phyloP scores from a whole-genome alignment of 2,888 invertebrate genomes.

The Perdita meconis region DNA sequence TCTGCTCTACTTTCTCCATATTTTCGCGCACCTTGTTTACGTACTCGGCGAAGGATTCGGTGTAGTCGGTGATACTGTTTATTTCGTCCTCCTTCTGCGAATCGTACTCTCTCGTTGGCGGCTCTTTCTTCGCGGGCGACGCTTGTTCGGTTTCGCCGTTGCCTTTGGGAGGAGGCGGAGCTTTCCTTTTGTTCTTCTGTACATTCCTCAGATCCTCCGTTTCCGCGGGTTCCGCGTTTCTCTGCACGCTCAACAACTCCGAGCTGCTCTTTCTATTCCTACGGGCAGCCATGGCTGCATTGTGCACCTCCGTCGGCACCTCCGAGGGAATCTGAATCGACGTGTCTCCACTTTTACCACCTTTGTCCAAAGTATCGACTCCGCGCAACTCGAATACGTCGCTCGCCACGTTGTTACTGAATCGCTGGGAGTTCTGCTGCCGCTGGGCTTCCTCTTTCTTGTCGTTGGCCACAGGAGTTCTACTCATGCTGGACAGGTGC shows the following conservation, averaged over 20 bases:
- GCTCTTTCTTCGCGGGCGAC: slow-evolving; percentile 6
- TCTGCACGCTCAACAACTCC: slow-evolving; percentile 70
- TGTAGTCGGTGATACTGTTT: slow-evolving; percentile 76
- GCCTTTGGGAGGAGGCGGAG: slow-evolving; percentile 89
- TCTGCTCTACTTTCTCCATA: slow-evolving; percentile 55
- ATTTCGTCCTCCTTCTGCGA: slow-evolving; percentile 71
- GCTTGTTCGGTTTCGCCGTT: slow-evolving; percentile 3
- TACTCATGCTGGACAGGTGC: slow-evolving; percentile 31
- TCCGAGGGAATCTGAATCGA: slow-evolving; percentile 86
- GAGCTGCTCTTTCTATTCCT: slow-evolving; percentile 87
- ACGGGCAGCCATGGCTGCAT: slow-evolving; percentile 89
- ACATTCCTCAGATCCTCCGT: slow-evolving; percentile 85
- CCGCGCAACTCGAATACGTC: not conserved
- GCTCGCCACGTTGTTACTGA: slow-evolving; percentile 32
- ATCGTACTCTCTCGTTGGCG: slow-evolving; percentile 33
- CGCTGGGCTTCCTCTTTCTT: slow-evolving; percentile 41
- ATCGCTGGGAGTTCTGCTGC: slow-evolving; percentile 63
- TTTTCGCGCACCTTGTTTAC: slow-evolving; percentile 69
- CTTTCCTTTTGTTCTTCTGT: slow-evolving; percentile 88
- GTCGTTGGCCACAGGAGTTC: slow-evolving; percentile 34
- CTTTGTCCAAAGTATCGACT: slow-evolving; percentile 50
- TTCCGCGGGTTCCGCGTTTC: slow-evolving; percentile 71
- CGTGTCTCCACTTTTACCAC: slow-evolving; percentile 86
- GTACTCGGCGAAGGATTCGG: slow-evolving; percentile 74
- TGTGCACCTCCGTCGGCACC: slow-evolving; percentile 89